phyloP scores from a whole-genome alignment of 2,888 invertebrate species.

The Orthonychiurus folsomi region DNA sequence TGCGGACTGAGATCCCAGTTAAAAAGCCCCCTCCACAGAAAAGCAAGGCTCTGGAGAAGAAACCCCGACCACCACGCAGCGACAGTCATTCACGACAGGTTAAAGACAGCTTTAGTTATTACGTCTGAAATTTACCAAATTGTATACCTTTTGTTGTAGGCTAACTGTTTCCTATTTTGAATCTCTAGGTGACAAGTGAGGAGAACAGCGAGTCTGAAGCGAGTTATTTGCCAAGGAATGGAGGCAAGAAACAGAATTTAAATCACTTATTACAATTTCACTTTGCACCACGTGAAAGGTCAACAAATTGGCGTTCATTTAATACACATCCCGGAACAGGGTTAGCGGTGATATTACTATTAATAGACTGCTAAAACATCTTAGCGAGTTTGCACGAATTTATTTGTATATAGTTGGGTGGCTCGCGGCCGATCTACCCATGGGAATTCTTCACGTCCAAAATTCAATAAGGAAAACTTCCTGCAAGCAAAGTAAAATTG shows the following conservation, averaged over 20 bases:
- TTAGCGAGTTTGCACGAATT: no score
- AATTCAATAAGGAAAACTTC: conserved; percentile 87
- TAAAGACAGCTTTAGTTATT: no score
- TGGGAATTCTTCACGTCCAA: conserved; percentile 48
- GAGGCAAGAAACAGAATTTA: conserved; percentile 84
- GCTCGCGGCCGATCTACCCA: background rate
- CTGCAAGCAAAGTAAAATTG: conserved; percentile 89
- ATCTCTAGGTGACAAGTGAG: no score
- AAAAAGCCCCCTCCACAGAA: conserved; percentile 62
- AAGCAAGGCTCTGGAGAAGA: conserved; percentile 50
- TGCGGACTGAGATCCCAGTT: conserved; percentile 34
- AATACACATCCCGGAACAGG: conserved; percentile 35
- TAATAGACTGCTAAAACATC: no score
- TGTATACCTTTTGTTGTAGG: no score
- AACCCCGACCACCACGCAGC: conserved; percentile 40
- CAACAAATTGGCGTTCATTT: conserved; percentile 29
- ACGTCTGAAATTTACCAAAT: no score
- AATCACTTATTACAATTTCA: conserved; percentile 90
- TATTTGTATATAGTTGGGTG: background rate
- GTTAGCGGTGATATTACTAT: no score
- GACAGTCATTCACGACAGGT: conserved; percentile 20
- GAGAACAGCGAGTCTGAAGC: conserved; percentile 44
- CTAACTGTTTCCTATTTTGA: no score
- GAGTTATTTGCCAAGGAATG: conserved; percentile 72
- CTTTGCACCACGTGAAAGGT: conserved; percentile 57